These are phyloP conservation scores for Prietella phreatophila DNA, from an alignment of 2,113 vertebrate species.

Conservation along the genomic window DNA sequence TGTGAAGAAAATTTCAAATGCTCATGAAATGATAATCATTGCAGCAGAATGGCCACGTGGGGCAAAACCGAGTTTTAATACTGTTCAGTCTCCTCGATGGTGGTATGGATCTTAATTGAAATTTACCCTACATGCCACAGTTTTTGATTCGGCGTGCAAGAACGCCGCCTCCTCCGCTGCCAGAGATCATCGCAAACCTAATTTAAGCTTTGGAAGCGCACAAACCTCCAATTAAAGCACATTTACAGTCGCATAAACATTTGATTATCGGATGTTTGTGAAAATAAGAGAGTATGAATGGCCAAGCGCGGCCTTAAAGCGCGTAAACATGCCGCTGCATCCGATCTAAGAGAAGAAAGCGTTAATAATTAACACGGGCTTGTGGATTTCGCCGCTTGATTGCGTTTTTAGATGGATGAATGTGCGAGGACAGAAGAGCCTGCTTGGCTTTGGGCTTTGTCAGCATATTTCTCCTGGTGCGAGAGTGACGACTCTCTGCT, in stretches of 20 bases:
- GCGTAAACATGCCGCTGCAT: constrained; percentile 22
- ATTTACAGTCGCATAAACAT: constrained; percentile 19
- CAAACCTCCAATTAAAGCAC: constrained; percentile 40
- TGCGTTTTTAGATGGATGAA: constrained; percentile 47
- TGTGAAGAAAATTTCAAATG: constrained; percentile 58
- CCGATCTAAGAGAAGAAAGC: constrained; percentile 34
- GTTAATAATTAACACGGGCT: constrained; percentile 48
- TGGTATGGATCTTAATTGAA: constrained; percentile 49
- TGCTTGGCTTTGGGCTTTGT: constrained; percentile 27
- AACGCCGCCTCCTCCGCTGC: not conserved
- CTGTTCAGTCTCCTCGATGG: constrained; percentile 29
- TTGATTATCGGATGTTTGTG: constrained; percentile 24
- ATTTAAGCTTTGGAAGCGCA: constrained; percentile 28
- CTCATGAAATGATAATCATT: constrained; percentile 62
- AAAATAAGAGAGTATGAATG: constrained; percentile 1
- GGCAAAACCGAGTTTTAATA: constrained; percentile 35
- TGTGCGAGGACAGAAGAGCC: constrained; percentile 29
- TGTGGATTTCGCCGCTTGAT: constrained; percentile 43
- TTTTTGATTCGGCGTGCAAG: constrained; percentile 1
- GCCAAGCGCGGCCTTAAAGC: constrained; percentile 21
- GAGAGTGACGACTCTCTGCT: constrained; percentile 45
- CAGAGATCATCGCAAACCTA: constrained; percentile 17
- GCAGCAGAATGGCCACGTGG: constrained; percentile 51
- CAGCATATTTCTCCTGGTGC: constrained; percentile 39
- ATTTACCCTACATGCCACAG: constrained; percentile 36